Evolutionary conservation across 2,797 vertebrate genomes (phyloP).

Genomic region (Echeneis naucrates): DNA sequence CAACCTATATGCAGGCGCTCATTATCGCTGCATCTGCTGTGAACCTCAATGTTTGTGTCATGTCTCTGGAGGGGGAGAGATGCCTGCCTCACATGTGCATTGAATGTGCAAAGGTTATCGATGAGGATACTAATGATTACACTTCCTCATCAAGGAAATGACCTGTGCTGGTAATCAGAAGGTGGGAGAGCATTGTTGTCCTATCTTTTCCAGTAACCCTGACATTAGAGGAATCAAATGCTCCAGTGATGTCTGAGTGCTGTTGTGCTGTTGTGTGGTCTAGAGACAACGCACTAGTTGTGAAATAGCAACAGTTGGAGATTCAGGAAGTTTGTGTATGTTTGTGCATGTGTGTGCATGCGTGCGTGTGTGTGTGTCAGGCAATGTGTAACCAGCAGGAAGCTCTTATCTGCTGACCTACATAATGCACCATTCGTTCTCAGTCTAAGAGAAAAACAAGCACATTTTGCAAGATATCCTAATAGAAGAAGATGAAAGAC

Average conservation of each 20-base stretch:
- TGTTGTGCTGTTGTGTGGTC: constrained; percentile 20
- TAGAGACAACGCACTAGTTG: constrained; percentile 26
- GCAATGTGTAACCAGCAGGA: constrained; percentile 80
- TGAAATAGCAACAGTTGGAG: constrained; percentile 39
- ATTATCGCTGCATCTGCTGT: constrained; percentile 3
- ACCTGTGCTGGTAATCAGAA: not conserved
- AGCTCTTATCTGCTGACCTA: constrained; percentile 80
- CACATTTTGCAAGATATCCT: constrained; percentile 58
- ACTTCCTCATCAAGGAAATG: constrained; percentile 43
- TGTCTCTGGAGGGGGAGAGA: constrained; percentile 22
- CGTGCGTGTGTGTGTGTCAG: constrained; percentile 37
- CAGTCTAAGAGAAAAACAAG: constrained; percentile 60
- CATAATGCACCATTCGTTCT: constrained; percentile 71
- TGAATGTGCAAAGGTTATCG: constrained; percentile 49
- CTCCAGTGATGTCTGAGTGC: not conserved
- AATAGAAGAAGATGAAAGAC: constrained; percentile 29
- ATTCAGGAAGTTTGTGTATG: constrained; percentile 64
- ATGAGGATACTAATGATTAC: constrained; percentile 40
- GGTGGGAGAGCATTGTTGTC: not conserved
- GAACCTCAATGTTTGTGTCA: constrained; percentile 17
- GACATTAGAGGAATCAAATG: not conserved
- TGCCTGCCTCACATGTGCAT: constrained; percentile 28
- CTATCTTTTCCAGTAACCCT: not conserved
- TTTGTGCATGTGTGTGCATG: constrained; percentile 32
- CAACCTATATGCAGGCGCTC: not conserved